Base-by-base conservation (phyloP, 2,797 vertebrate species). In the Dendrocincla tyrannina region DNA sequence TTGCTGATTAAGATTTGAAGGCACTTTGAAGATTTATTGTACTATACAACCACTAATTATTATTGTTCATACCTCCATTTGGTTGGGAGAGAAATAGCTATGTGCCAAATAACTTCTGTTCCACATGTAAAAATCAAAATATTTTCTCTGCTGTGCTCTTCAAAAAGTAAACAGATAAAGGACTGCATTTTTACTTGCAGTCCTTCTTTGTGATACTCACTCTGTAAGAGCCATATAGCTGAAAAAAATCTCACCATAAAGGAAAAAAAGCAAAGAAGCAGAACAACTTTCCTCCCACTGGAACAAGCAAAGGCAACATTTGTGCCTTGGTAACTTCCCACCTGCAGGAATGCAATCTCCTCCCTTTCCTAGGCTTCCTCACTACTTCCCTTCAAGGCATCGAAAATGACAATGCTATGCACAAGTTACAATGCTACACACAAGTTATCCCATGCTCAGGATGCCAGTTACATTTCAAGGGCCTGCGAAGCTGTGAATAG, bases 1-100 rank as follows among this genome's bases (percentile, higher is more conserved):
- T 85, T 91, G 82, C 87, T 91, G 94, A 95, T 95, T 91, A 95
- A 82, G 88, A 96, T 93, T 89, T 95, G 82, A 93, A 95, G 58
- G 68, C 39, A 85, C 89, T 96, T 95, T 68, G 79, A 95, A 96
- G 91, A 85, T 94, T 91, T 91, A 95, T 83, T 94, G 93, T 84
- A 63, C 82, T 69, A 68, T 59, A 83, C 72, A 95, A 92, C 82
- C 86, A 87, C 79, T 94, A 93, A 95, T 97, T 95, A 96, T 81
- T 96, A 91, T 72, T 89, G 91, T 88, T 95, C 91, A 83, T 87
- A 70, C 64, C 78, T 70, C 53, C 53, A 62, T 83, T 91, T 11
- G 3, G 49, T 93, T 85, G 60, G 42, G 13, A 89, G 42, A 64
- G 94, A 93, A 89, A 89, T 33, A 93, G 18, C 30, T 56, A n/a